Conservation (phyloP, 2,113 vertebrate species). For the Oreochromis aureus region DNA sequence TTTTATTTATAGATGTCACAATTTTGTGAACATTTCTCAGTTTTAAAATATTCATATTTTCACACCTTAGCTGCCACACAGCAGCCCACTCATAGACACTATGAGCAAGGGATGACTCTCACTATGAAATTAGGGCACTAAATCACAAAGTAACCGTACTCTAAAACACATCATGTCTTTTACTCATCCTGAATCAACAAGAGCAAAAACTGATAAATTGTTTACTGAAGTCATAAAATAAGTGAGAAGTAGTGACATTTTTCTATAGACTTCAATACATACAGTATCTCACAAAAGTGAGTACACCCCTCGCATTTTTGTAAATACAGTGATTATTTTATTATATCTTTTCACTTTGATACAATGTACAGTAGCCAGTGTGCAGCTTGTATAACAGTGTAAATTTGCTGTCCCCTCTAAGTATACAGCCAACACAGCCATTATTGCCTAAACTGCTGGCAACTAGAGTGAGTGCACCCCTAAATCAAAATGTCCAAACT, state of each 20-base stretch:
- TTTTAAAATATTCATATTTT: not conserved
- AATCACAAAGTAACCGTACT: not conserved
- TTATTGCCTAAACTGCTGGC: accelerated
- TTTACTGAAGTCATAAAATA: not conserved
- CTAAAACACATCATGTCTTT: too few relatives aligned
- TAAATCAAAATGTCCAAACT: not conserved
- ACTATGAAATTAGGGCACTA: too few relatives aligned
- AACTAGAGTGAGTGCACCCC: not conserved
- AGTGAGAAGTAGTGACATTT: not conserved
- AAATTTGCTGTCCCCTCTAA: not conserved
- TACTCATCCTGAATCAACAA: too few relatives aligned
- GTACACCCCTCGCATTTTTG: not conserved
- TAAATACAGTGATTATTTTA: not conserved
- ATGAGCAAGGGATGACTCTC: too few relatives aligned
- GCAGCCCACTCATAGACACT: too few relatives aligned
- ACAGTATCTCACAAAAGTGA: not conserved
- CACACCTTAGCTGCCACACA: not conserved
- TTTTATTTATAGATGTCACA: too few relatives aligned
- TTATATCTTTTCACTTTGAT: not conserved
- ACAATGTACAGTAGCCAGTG: not conserved
- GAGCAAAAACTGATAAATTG: too few relatives aligned
- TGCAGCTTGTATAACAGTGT: not conserved
- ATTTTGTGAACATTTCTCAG: not conserved
- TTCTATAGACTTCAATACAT: not conserved
- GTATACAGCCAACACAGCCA: not conserved